A percentile compares a stretch with the other conserved stretches of the same genome.
These are phyloP conservation scores for Liparis tanakae DNA, from an alignment of 2,797 vertebrate species.

Conservation along the genomic window DNA sequence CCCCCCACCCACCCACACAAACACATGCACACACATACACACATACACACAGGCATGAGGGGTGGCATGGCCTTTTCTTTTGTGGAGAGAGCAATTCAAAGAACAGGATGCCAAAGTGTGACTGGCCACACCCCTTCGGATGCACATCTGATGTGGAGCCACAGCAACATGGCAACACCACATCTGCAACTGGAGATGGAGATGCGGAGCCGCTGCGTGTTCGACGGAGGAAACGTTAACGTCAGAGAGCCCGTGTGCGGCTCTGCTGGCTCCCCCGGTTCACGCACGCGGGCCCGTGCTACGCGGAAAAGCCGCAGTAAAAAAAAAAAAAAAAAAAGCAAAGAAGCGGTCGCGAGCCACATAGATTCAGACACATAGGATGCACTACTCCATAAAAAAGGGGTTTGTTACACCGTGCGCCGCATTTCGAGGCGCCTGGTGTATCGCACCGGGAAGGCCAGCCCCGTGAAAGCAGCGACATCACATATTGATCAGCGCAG, in stretches of 20 bases:
- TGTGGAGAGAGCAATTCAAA: slow-evolving; percentile 21
- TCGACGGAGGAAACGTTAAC: slow-evolving; percentile 20
- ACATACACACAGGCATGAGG: neutral
- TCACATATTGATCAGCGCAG: slow-evolving; percentile 57
- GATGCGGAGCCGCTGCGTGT: slow-evolving; percentile 33
- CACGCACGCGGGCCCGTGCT: slow-evolving; percentile 9
- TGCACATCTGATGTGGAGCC: slow-evolving; percentile 61
- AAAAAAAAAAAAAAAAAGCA: neutral
- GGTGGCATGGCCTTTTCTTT: neutral
- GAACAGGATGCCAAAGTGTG: slow-evolving; percentile 49
- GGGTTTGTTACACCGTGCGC: slow-evolving; percentile 23
- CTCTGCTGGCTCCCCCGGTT: slow-evolving; percentile 12
- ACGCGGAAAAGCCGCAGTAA: slow-evolving; percentile 23
- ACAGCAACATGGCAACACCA: slow-evolving; percentile 50
- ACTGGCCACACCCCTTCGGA: slow-evolving; percentile 72
- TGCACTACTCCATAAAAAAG: neutral
- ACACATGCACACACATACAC: no score
- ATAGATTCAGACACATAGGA: neutral
- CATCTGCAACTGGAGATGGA: slow-evolving; percentile 53
- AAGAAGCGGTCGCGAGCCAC: neutral
- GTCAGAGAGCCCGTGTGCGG: slow-evolving; percentile 28
- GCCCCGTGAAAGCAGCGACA: slow-evolving; percentile 41
- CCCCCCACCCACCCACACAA: no score
- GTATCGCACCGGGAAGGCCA: slow-evolving; percentile 11
- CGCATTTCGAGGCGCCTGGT: slow-evolving; percentile 14